Conservation (phyloP, 2,888 invertebrate species). For the Aethes cnicana region DNA sequence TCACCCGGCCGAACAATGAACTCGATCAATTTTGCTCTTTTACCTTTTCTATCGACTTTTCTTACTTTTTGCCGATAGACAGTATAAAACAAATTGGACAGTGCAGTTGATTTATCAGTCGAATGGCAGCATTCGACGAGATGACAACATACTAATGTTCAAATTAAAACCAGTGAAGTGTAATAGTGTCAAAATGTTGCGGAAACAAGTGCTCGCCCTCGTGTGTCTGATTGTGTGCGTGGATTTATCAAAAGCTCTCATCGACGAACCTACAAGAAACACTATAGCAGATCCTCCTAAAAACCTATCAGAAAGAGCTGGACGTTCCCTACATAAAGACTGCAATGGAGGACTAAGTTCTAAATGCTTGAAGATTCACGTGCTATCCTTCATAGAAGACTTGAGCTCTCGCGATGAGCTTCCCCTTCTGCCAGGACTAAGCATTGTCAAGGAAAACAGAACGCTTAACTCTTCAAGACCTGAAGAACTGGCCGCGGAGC, state of each 20-base stretch:
- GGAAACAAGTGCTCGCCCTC: slow-evolving; percentile 47
- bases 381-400: slow-evolving; percentile 88
- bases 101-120: slow-evolving; percentile 54
- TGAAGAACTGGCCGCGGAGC: slow-evolving; percentile 85
- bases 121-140: slow-evolving; percentile 48
- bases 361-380: slow-evolving; percentile 90
- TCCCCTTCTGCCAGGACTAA: slow-evolving; percentile 88
- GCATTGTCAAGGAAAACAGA: slow-evolving; percentile 86
- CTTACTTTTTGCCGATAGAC: slow-evolving; percentile 51
- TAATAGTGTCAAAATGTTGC: slow-evolving; percentile 57
- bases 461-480: slow-evolving; percentile 71
- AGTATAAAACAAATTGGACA: slow-evolving; percentile 70
- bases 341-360: slow-evolving; percentile 78
- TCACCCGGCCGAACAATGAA: slow-evolving; percentile 56
- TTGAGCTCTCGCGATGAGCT: slow-evolving; percentile 87
- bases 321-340: slow-evolving; percentile 66
- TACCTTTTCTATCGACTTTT: slow-evolving; percentile 50
- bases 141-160: slow-evolving; percentile 45
- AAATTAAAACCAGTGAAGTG: slow-evolving; percentile 43
- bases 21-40: slow-evolving; percentile 50
- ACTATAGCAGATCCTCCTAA: slow-evolving; percentile 40
- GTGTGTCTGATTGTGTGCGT: slow-evolving; percentile 53
- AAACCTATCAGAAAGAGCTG: slow-evolving; percentile 53
- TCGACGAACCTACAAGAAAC: slow-evolving; percentile 59
- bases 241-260: slow-evolving; percentile 47